Evolutionary conservation across 1,140 invertebrate species (phyloP).

Genomic region (Apis florea): DNA sequence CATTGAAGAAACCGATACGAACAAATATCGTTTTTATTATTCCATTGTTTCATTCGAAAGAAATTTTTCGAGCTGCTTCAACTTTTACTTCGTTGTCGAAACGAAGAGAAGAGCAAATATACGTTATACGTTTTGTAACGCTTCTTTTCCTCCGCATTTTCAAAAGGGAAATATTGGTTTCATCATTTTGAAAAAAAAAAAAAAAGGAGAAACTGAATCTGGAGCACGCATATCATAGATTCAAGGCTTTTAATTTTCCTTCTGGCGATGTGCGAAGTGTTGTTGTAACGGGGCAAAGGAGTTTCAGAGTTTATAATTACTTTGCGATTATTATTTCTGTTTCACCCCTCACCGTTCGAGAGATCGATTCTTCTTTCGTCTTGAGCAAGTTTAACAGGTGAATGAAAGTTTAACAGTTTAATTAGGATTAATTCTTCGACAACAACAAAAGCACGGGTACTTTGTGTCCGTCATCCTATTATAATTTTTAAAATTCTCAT

Average conservation of each 20-base stretch:
- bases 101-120: conserved; percentile 3
- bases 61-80: conserved; percentile 29
- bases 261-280: neutral
- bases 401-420: too few relatives aligned
- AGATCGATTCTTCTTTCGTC: neutral
- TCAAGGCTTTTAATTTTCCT: conserved; percentile 7
- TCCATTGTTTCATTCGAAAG: conserved; percentile 19
- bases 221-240: too few relatives aligned
- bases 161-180: conserved; percentile 23
- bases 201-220: too few relatives aligned
- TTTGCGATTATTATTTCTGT: neutral
- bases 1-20: neutral
- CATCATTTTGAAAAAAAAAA: neutral
- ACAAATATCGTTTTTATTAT: neutral
- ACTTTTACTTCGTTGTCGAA: neutral
- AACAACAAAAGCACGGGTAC: too few relatives aligned
- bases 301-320: neutral
- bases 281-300: neutral
- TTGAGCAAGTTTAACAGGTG: neutral
- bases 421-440: too few relatives aligned
- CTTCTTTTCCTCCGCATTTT: neutral
- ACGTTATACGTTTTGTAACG: conserved; percentile 18
- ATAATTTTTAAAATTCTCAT: too few relatives aligned
- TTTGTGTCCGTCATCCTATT: too few relatives aligned
- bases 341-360: too few relatives aligned